phyloP scores from a whole-genome alignment of 2,888 invertebrate genomes.

The Eulithis testata region DNA sequence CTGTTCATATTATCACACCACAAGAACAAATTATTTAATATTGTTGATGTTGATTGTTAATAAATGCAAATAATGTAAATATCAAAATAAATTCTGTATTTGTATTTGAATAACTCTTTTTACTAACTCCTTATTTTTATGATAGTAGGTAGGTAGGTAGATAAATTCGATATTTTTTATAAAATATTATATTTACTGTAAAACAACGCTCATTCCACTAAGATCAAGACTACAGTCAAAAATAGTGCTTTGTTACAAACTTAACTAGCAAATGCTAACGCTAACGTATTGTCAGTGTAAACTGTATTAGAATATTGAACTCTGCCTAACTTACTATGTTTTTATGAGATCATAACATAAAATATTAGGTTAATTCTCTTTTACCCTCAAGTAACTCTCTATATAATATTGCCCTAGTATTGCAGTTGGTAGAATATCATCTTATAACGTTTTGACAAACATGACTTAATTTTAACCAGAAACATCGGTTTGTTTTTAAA shows the following conservation, averaged over 20 bases:
- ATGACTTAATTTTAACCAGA: background rate
- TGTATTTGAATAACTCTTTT: slow-evolving; percentile 85
- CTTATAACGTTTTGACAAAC: background rate
- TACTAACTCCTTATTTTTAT: slow-evolving; percentile 39
- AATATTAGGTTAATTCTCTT: background rate
- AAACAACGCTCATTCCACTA: slow-evolving; percentile 34
- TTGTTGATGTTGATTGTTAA: slow-evolving; percentile 92
- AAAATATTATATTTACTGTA: slow-evolving; percentile 30
- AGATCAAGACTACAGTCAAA: slow-evolving; percentile 23
- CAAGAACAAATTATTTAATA: slow-evolving; percentile 86
- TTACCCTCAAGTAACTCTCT: background rate
- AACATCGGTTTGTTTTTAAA: background rate
- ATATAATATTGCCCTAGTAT: background rate
- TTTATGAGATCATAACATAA: slow-evolving; percentile 7
- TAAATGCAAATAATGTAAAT: slow-evolving; percentile 91
- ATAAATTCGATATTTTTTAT: slow-evolving; percentile 16
- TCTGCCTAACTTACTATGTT: background rate
- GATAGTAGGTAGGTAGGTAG: background rate
- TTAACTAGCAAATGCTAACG: slow-evolving; percentile 9
- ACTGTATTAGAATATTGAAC: slow-evolving; percentile 20
- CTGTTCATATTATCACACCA: slow-evolving; percentile 81
- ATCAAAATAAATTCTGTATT: slow-evolving; percentile 88
- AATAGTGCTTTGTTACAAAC: slow-evolving; percentile 27
- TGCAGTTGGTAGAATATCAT: background rate
- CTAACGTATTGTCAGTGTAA: slow-evolving; percentile 1